Percentiles rank a stretch among this genome's conserved stretches.
Evolutionary conservation across 2,888 invertebrate species (phyloP).

Genomic region (Ptilodon capucinus): DNA sequence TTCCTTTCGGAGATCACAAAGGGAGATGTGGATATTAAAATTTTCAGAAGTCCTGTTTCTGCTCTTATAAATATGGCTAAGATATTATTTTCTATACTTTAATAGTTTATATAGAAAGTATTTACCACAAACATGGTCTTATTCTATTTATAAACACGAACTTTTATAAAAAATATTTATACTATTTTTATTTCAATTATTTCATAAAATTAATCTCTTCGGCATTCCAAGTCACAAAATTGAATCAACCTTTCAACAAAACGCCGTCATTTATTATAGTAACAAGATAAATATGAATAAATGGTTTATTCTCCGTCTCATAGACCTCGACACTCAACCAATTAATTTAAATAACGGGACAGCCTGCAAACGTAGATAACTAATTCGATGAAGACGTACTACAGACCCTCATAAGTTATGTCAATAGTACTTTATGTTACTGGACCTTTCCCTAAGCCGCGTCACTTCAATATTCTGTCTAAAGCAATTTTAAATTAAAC

Average conservation of each 20-base stretch:
- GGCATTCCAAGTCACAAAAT: background rate
- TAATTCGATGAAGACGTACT: constrained; percentile 25
- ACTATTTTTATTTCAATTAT: background rate
- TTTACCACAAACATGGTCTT: no score
- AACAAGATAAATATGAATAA: background rate
- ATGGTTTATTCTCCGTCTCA: constrained; percentile 18
- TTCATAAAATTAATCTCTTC: background rate
- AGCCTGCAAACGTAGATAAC: constrained; percentile 33
- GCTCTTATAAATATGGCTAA: constrained; percentile 6
- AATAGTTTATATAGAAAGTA: no score
- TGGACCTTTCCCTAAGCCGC: constrained; percentile 20
- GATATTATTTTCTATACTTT: no score
- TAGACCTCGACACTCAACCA: constrained; percentile 15
- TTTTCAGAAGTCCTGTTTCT: constrained; percentile 17
- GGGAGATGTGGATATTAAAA: constrained; percentile 41
- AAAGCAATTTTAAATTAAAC: no score
- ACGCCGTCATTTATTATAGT: background rate
- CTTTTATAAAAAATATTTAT: no score
- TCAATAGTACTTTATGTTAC: constrained; percentile 32
- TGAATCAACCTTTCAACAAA: background rate
- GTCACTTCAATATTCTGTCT: no score
- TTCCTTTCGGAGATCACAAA: constrained; percentile 29
- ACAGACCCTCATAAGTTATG: constrained; percentile 27
- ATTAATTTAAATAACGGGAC: constrained; percentile 32
- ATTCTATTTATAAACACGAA: background rate